Evolutionary conservation across 2,797 vertebrate genomes (phyloP).

Genomic region (Bucorvus abyssinicus): DNA sequence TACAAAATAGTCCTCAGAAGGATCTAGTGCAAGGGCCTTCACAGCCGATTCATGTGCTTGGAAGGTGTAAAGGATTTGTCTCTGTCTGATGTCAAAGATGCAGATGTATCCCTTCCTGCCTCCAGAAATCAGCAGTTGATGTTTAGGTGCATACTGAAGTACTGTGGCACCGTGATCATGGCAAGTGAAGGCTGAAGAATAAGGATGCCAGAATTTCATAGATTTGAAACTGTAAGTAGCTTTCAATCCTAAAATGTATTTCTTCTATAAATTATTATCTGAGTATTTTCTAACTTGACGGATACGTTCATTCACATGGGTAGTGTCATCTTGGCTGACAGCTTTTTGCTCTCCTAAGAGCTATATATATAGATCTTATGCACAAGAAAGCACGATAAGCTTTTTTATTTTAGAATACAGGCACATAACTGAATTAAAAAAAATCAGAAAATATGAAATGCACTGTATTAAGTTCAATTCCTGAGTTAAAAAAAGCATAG

Average conservation of each 20-base stretch:
- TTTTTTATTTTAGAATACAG: background rate
- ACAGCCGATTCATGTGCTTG: conserved; percentile 96
- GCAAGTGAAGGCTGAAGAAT: conserved; percentile 87
- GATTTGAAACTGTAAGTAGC: background rate
- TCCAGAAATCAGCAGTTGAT: conserved; percentile 93
- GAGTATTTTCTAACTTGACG: background rate
- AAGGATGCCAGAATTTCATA: background rate
- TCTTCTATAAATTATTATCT: background rate
- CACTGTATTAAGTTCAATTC: background rate
- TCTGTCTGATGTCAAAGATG: conserved; percentile 95
- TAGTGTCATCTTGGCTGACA: background rate
- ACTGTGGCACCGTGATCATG: conserved; percentile 97
- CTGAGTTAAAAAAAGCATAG: background rate
- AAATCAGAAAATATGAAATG: background rate
- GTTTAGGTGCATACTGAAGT: conserved; percentile 93
- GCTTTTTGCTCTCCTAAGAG: background rate
- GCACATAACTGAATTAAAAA: background rate
- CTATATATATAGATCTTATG: background rate
- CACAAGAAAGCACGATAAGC: background rate
- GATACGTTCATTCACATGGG: background rate
- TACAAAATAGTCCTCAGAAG: conserved; percentile 92
- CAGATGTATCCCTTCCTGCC: conserved; percentile 92
- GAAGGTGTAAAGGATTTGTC: conserved; percentile 93
- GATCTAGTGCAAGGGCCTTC: conserved; percentile 91
- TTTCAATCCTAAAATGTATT: background rate